Evolutionary conservation across 1,140 invertebrate genomes (phyloP).

Genomic region (Aphelenchoides besseyi): DNA sequence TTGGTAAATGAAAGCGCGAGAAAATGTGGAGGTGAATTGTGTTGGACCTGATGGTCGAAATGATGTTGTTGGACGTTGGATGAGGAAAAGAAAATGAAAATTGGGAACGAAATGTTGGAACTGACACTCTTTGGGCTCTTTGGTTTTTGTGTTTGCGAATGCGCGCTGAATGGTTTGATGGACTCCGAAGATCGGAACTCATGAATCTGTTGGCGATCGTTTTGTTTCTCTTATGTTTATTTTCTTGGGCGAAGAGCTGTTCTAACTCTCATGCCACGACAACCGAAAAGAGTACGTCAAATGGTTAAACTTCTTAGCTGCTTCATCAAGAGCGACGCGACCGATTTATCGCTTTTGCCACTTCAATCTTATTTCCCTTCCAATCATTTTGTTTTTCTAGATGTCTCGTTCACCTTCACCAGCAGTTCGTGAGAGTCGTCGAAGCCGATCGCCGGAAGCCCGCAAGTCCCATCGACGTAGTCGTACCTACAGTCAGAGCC

Average conservation of each 20-base stretch:
- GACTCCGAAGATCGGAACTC: background rate
- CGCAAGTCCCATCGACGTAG: background rate
- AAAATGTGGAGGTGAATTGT: too few species aligned
- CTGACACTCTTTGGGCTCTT: background rate
- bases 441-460: background rate
- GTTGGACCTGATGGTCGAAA: background rate
- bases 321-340: too few species aligned
- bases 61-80: background rate
- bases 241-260: background rate
- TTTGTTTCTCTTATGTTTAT: background rate
- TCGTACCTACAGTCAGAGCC: background rate
- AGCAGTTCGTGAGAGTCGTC: too few species aligned
- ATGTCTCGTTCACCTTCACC: too few species aligned
- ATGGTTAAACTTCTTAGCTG: too few species aligned
- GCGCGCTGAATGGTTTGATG: background rate
- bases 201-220: too few species aligned
- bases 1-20: too few species aligned
- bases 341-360: too few species aligned
- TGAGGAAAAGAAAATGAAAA: background rate
- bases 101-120: background rate
- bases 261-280: background rate
- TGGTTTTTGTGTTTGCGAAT: constrained; percentile 3
- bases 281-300: too few species aligned
- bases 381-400: too few species aligned
- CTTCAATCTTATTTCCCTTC: too few species aligned